phyloP scores from a whole-genome alignment of 2,797 vertebrate species.

The Mormyrops attenuatus region DNA sequence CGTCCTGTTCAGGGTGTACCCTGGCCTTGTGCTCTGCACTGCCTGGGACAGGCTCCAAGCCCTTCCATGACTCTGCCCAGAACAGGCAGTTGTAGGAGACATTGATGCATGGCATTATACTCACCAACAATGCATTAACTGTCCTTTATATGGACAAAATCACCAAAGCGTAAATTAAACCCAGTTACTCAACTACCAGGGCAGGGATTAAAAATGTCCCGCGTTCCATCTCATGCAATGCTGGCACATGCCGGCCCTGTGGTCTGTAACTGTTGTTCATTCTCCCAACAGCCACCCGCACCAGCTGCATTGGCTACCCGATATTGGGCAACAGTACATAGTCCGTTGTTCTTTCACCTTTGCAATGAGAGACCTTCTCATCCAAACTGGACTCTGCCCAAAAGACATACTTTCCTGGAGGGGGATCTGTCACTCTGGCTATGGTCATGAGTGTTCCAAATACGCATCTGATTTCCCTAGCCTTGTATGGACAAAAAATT shows the following conservation, averaged over 20 bases:
- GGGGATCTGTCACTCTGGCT: neutral
- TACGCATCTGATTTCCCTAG: neutral
- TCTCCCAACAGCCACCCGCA: neutral
- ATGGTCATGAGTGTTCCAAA: neutral
- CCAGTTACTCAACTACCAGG: neutral
- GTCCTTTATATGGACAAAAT: neutral
- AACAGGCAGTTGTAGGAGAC: neutral
- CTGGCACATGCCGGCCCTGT: neutral
- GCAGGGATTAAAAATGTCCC: neutral
- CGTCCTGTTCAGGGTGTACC: neutral
- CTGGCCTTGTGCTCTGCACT: neutral
- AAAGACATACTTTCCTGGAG: neutral
- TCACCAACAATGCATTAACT: neutral
- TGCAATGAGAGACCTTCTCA: neutral
- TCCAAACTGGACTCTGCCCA: neutral
- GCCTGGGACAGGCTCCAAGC: neutral
- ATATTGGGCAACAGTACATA: neutral
- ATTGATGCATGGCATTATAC: neutral
- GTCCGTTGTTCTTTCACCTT: neutral
- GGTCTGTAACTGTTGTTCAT: neutral
- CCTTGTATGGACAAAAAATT: slow-evolving; percentile 11
- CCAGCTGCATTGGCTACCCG: neutral
- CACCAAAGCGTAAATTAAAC: neutral
- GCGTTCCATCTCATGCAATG: neutral
- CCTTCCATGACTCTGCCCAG: neutral